phyloP scores from a whole-genome alignment of 2,888 invertebrate genomes.

The Myathropa florea region DNA sequence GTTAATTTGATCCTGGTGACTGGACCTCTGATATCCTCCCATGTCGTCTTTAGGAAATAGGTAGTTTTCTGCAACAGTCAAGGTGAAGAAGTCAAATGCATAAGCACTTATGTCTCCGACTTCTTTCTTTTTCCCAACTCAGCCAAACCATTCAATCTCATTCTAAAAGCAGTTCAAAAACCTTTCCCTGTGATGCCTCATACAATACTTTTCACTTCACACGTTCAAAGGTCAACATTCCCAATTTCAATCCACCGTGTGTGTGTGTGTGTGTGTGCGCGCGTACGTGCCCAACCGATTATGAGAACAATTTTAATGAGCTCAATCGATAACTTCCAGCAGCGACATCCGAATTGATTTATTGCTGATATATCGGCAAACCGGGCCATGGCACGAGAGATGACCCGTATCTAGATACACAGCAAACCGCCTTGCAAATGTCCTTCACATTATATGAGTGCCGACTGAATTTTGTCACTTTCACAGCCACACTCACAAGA shows the following conservation, averaged over 20 bases:
- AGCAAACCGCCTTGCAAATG: constrained; percentile 45
- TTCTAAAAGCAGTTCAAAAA: too few species aligned
- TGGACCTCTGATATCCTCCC: too few species aligned
- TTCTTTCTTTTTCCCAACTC: too few species aligned
- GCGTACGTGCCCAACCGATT: constrained; percentile 9
- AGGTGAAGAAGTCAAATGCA: too few species aligned
- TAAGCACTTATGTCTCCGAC: too few species aligned
- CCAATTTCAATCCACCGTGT: not conserved
- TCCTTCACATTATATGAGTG: constrained; percentile 46
- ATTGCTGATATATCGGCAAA: constrained; percentile 20
- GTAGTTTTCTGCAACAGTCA: too few species aligned
- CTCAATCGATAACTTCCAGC: constrained; percentile 33
- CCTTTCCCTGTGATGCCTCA: too few species aligned
- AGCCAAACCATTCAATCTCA: too few species aligned
- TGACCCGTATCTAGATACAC: constrained; percentile 4
- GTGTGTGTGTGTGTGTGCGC: too few species aligned
- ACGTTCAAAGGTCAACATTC: not conserved
- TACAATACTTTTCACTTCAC: not conserved
- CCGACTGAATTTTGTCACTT: constrained; percentile 54
- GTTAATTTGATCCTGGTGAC: too few species aligned
- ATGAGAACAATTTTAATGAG: constrained; percentile 42
- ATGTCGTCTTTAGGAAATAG: too few species aligned
- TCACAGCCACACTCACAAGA: constrained; percentile 13
- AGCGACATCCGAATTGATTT: constrained; percentile 46
- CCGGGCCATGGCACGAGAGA: constrained; percentile 4